Base-by-base conservation (phyloP, 1,140 invertebrate genomes). In the Aphelenchoides besseyi region DNA sequence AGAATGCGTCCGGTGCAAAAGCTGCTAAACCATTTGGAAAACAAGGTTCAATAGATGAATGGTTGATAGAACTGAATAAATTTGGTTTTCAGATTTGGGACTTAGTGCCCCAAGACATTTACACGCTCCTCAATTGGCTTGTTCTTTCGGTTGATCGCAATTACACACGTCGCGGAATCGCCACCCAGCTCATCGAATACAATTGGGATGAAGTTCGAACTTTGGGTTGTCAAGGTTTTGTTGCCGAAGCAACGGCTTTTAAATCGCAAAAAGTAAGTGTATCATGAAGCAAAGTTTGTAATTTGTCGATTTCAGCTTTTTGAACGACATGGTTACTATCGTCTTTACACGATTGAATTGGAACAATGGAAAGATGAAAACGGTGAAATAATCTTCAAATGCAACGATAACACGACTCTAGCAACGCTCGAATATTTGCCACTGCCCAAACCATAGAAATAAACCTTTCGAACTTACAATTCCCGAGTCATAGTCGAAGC, bases 151-250 rank as follows among this genome's bases (percentile, higher is more conserved):
- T 66, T 16, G 12, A 35, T 29, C 18, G 30, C 16, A 33, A 66
- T 33, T 66, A 23, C 30, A 66, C 63, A n/a, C 63, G 63, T n/a
- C 63, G 63, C 12, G 63, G 63, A 32, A 66, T 66, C 30, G 63
- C 63, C 0, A 29, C 16, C 36, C 30, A 35, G 12, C 32, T 66
- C n/a, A 36, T 66, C 16, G 63, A 37, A 12, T 36, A 36, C 1
- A 37, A 66, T 66, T 66, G 32, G 63, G 63, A 36, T 0, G 63
- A 66, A 53, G 30, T 53, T 16, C 30, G 36, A n/a, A 3, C 63
- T 26, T 33, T 36, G 28, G 63, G 63, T 0, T 36, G 30, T 53
- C 63, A 66, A 53, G 63, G 63, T 0, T 66, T 66, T 8, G 30
- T 66, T 12, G 36, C 63, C 1, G 63, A 66, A 32, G 63, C 63